These are phyloP conservation scores for Acridotheres tristis DNA, from an alignment of 2,797 vertebrate genomes.

Conservation along the genomic window DNA sequence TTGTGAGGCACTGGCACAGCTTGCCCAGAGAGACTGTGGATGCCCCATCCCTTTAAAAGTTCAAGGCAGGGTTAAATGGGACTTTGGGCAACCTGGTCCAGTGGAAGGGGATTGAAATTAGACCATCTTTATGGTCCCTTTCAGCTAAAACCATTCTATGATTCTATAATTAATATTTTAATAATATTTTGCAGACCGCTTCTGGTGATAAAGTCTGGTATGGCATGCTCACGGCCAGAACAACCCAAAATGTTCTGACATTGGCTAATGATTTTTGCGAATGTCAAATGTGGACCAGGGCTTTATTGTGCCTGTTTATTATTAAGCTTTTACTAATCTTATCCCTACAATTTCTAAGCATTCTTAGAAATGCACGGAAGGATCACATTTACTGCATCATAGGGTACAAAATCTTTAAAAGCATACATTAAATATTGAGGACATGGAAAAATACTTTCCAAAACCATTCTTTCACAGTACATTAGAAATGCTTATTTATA, in stretches of 20 bases:
- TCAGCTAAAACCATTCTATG: not conserved
- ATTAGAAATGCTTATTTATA: slow-evolving; percentile 39
- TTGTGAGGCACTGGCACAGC: too few relatives aligned
- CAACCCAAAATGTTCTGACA: not conserved
- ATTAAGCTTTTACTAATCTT: not conserved
- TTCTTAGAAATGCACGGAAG: slow-evolving; percentile 39
- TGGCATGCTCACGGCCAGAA: not conserved
- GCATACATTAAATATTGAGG: not conserved
- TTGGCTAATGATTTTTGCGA: not conserved
- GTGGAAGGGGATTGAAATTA: not conserved
- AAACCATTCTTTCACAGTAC: slow-evolving; percentile 24
- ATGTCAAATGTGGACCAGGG: not conserved
- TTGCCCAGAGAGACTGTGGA: not conserved
- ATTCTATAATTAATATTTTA: not conserved
- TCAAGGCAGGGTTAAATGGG: not conserved
- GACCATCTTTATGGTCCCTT: not conserved
- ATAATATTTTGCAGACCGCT: not conserved
- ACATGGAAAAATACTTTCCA: slow-evolving; percentile 18
- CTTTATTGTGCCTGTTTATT: not conserved
- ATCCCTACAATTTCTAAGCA: not conserved
- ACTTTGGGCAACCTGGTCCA: not conserved
- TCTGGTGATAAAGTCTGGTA: not conserved
- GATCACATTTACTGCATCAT: slow-evolving; percentile 37
- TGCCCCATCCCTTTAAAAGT: not conserved
- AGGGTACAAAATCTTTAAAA: slow-evolving; percentile 40